phyloP scores from a whole-genome alignment of 2,888 invertebrate genomes.

The Aphidius colemani region DNA sequence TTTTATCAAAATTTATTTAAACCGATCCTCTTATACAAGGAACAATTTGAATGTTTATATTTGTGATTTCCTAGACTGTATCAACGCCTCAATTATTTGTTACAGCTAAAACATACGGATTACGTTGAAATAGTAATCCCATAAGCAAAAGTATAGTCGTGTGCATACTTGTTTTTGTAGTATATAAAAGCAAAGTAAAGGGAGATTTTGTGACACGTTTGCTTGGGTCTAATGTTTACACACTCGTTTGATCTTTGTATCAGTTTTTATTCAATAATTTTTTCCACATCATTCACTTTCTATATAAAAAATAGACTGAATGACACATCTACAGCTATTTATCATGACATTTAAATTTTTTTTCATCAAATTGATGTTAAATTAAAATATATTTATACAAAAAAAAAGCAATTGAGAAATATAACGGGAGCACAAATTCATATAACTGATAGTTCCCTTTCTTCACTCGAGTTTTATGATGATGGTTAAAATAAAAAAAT shows the following conservation, averaged over 20 bases:
- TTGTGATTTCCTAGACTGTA: conserved; percentile 29
- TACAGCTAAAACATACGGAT: conserved; percentile 43
- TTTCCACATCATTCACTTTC: conserved; percentile 20
- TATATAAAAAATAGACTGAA: background rate
- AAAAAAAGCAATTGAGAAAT: conserved; percentile 6
- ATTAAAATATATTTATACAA: background rate
- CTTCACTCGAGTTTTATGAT: background rate
- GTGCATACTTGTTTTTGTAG: conserved; percentile 52
- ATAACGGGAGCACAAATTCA: conserved; percentile 4
- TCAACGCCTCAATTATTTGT: conserved; percentile 26
- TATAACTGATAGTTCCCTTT: background rate
- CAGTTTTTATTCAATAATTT: conserved; percentile 8
- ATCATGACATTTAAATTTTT: conserved; percentile 2
- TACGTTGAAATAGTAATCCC: conserved; percentile 57
- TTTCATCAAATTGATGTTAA: conserved; percentile 1
- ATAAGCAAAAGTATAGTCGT: conserved; percentile 50
- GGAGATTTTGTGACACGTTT: conserved; percentile 37
- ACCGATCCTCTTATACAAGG: conserved; percentile 46
- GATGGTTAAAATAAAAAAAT: background rate
- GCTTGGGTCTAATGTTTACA: conserved; percentile 55
- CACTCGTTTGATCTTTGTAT: conserved; percentile 57
- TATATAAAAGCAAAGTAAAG: conserved; percentile 30
- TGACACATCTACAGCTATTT: too few relatives aligned
- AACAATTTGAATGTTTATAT: conserved; percentile 52
- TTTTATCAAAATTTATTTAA: conserved; percentile 38